These are phyloP conservation scores for Pimephales promelas DNA, from an alignment of 2,113 vertebrate genomes.

Conservation along the genomic window DNA sequence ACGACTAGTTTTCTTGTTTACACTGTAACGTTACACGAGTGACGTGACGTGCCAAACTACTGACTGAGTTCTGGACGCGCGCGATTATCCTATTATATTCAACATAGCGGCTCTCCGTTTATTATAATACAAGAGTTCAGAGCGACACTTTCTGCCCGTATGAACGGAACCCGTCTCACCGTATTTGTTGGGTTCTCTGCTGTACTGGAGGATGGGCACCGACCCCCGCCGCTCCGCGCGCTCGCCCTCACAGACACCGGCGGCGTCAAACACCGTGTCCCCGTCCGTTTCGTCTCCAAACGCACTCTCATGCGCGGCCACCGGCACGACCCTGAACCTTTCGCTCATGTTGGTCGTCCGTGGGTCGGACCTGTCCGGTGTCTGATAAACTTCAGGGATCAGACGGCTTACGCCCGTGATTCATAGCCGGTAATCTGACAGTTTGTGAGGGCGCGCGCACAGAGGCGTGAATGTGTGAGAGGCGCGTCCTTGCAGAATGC, in stretches of 20 bases:
- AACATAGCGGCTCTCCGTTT: background rate
- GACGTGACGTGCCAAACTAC: background rate
- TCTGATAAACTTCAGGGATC: constrained; percentile 22
- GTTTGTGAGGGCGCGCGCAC: background rate
- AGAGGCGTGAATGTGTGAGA: background rate
- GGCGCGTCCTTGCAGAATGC: constrained; percentile 63
- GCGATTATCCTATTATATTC: background rate
- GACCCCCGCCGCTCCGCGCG: constrained; percentile 39
- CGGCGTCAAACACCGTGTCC: constrained; percentile 54
- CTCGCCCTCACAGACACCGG: constrained; percentile 56
- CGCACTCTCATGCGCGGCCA: constrained; percentile 56
- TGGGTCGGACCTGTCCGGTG: background rate
- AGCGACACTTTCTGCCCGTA: background rate
- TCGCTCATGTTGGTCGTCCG: constrained; percentile 68
- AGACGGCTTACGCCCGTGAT: constrained; percentile 6
- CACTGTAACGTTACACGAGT: background rate
- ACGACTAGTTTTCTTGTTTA: background rate
- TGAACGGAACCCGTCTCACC: constrained; percentile 63
- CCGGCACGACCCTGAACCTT: constrained; percentile 77
- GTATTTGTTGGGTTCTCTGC: constrained; percentile 78
- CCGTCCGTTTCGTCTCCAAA: constrained; percentile 31
- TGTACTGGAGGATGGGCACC: constrained; percentile 77
- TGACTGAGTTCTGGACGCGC: background rate
- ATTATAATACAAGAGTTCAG: background rate
- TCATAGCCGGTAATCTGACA: constrained; percentile 27